A percentile compares a stretch with the other conserved stretches of the same genome.
These are phyloP conservation scores for Caerostris extrusa DNA, from an alignment of 1,140 invertebrate species.

Conservation along the genomic window DNA sequence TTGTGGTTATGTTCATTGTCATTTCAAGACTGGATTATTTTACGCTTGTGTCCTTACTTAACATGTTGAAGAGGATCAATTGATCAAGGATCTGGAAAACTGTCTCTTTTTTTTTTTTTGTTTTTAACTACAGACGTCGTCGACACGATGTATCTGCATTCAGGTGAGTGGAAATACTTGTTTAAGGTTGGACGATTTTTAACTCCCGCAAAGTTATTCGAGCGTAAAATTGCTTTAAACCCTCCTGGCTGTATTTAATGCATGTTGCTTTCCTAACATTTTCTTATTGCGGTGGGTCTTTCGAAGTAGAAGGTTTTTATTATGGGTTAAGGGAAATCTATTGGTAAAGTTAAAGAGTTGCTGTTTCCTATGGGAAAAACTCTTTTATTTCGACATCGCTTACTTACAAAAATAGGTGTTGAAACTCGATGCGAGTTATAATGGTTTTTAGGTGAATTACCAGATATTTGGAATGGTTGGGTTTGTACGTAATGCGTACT, in stretches of 20 bases:
- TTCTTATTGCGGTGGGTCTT: constrained; percentile 25
- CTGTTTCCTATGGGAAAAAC: constrained; percentile 15
- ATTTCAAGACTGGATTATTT: neutral
- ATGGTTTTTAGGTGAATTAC: neutral
- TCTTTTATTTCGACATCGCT: neutral
- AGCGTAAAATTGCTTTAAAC: constrained; percentile 52
- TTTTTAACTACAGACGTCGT: neutral
- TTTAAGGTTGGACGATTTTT: constrained; percentile 37
- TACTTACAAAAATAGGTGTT: neutral
- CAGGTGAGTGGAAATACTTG: constrained; percentile 50
- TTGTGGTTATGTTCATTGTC: neutral
- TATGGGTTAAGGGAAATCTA: neutral
- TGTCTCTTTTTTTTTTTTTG: neutral
- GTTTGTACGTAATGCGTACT: neutral
- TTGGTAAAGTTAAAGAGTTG: neutral
- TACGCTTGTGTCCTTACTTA: neutral
- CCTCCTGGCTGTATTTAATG: constrained; percentile 41
- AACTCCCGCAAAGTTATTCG: constrained; percentile 29
- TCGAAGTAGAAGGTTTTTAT: neutral
- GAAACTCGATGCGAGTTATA: neutral
- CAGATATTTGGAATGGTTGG: neutral
- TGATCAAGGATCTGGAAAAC: constrained; percentile 21
- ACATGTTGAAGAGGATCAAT: neutral
- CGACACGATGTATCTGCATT: constrained; percentile 30
- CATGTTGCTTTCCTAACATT: constrained; percentile 19